phyloP scores from a whole-genome alignment of 2,797 vertebrate species.

The Aphelocoma californica region DNA sequence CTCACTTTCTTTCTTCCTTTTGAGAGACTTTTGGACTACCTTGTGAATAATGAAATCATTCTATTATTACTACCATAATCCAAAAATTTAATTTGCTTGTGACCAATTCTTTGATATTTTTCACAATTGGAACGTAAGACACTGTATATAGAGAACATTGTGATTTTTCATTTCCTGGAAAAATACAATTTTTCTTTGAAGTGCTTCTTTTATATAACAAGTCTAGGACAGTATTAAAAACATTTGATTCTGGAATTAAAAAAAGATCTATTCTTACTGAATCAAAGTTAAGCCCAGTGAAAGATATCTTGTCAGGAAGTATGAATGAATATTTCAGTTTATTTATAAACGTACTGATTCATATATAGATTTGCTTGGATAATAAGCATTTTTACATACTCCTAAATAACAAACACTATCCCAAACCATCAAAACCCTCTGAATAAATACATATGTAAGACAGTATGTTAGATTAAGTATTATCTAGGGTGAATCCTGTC shows the following conservation, averaged over 20 bases:
- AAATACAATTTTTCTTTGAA: not conserved
- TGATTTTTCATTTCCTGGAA: not conserved
- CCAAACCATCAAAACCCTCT: not conserved
- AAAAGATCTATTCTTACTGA: not conserved
- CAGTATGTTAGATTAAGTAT: not conserved
- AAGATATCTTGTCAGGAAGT: not conserved
- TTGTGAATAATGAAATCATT: not conserved
- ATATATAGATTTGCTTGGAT: not conserved
- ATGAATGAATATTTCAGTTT: not conserved
- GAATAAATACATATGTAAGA: not conserved
- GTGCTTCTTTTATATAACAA: not conserved
- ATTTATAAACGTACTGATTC: not conserved
- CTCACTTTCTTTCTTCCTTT: not conserved
- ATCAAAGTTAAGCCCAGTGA: not conserved
- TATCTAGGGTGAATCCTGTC: not conserved
- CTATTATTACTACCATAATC: not conserved
- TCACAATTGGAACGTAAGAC: not conserved
- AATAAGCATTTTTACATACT: not conserved
- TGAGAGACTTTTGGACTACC: not conserved
- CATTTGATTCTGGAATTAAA: not conserved
- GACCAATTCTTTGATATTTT: not conserved
- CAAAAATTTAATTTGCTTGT: not conserved
- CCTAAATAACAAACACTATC: not conserved
- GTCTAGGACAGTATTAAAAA: not conserved
- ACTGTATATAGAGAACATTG: not conserved